Base-by-base conservation (phyloP, 1,140 invertebrate species). In the Tyrophagus putrescentiae region DNA sequence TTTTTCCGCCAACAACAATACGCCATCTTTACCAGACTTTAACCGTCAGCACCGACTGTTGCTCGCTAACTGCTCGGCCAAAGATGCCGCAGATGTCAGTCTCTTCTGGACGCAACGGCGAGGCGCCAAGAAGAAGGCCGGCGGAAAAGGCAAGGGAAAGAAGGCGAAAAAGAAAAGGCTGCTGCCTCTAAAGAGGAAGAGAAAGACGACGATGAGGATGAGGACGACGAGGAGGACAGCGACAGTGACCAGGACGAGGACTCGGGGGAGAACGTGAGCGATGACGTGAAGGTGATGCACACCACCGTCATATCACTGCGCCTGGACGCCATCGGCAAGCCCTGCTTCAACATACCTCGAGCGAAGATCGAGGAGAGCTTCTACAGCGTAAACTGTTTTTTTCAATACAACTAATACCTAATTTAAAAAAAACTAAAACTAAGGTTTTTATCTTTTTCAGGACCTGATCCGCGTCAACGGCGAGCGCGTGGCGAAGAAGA, bases 281-380 rank as follows among this genome's bases (percentile, higher is more conserved):
- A 63, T 39, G 53, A 59, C 18, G 11, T 23, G 16, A 16, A 81
- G 72, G 67, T 80, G 16, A 65, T 82, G 1, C 77, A 76, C 66
- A 70, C 76, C 31, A 78, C 69, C 61, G 72, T 82, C 18, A 73
- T 74, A 60, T 82, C 81, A 3, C 65, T 81, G 60, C 73, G 83
- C 60, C 71, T 80, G 3, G 83, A 85, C 74, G 66, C 70, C 0
- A 64, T 85, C 44, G 65, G 82, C 1, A 84, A 84, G 72, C 73
- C 74, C 53, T 79, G 76, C 13, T 68, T 84, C n/a, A 76, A 76
- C 41, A 73, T 83, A 56, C 75, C 81, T 28, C 77, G 83, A 68
- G 80, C 79, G 62, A 82, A 81, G 77, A 70, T 81, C 36, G 81
- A 83, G 68, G 71, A 73, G 56, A 65, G 75, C 28, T 82, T 83